These are phyloP conservation scores for Malurus elegans DNA, from an alignment of 2,113 vertebrate genomes.

Conservation along the genomic window DNA sequence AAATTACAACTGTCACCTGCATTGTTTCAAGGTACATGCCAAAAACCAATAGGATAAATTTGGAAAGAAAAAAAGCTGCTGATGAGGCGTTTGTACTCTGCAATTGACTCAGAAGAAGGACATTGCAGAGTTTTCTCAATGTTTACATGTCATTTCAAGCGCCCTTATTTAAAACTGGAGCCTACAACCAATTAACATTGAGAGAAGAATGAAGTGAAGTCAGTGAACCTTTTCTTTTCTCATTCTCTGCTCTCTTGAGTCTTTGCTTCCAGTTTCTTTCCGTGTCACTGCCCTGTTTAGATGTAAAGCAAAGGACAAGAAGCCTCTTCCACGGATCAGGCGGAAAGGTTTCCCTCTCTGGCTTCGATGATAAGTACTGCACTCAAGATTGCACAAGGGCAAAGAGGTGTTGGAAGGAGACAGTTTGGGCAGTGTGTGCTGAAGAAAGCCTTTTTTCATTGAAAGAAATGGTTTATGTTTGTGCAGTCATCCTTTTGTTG, in stretches of 20 bases:
- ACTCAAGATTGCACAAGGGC: neutral
- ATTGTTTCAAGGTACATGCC: neutral
- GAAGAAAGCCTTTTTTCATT: neutral
- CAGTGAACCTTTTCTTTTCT: slow-evolving; percentile 38
- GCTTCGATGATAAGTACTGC: neutral
- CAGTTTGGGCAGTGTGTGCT: neutral
- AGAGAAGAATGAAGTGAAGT: neutral
- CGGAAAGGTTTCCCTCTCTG: neutral
- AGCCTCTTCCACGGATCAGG: slow-evolving; percentile 5
- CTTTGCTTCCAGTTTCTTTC: slow-evolving; percentile 42
- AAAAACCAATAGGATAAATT: neutral
- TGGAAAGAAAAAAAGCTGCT: neutral
- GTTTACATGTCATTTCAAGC: neutral
- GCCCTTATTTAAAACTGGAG: neutral
- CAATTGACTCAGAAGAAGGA: neutral
- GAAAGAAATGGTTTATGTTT: slow-evolving; percentile 5
- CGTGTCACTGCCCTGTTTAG: slow-evolving; percentile 31
- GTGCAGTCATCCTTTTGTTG: slow-evolving; percentile 14
- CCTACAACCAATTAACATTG: slow-evolving; percentile 12
- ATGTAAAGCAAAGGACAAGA: slow-evolving; percentile 18
- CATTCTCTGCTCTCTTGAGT: slow-evolving; percentile 30
- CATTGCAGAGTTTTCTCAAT: neutral
- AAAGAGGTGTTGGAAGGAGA: neutral
- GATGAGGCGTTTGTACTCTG: neutral
- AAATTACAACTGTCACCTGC: neutral